These are phyloP conservation scores for Danio kyathit DNA, from an alignment of 2,797 vertebrate genomes.

Conservation along the genomic window DNA sequence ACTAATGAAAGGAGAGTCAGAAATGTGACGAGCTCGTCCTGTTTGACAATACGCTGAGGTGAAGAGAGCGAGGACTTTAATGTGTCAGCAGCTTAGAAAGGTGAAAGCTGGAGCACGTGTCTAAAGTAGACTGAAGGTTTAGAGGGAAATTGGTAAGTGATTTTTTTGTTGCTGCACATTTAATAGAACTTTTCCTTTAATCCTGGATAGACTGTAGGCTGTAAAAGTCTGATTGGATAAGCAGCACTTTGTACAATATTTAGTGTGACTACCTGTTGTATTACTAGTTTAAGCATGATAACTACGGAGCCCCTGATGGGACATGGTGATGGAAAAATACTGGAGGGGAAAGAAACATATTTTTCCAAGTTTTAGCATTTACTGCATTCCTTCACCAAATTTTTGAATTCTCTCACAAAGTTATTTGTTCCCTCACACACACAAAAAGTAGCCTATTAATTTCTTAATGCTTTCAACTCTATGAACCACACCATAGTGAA, in stretches of 20 bases:
- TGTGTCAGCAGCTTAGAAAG: conserved; percentile 57
- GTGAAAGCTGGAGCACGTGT: conserved; percentile 20
- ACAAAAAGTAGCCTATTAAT: no score
- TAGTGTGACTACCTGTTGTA: background rate
- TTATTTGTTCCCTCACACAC: no score
- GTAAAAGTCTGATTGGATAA: background rate
- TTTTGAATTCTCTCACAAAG: no score
- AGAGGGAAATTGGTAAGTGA: background rate
- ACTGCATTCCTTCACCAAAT: no score
- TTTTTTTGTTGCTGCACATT: background rate
- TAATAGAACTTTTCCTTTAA: conserved; percentile 11
- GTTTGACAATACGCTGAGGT: conserved; percentile 20
- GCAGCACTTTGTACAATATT: no score
- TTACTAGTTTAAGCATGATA: background rate
- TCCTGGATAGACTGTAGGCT: background rate
- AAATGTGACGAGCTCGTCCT: background rate
- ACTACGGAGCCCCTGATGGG: no score
- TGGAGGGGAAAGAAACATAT: no score
- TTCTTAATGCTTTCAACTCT: no score
- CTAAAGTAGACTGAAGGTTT: background rate
- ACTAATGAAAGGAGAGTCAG: conserved; percentile 43
- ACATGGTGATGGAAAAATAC: no score
- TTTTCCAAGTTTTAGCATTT: no score
- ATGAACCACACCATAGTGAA: no score
- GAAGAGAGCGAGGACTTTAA: conserved; percentile 33